Evolutionary conservation across 2,113 vertebrate species (phyloP).

Genomic region (Tauraco erythrolophus): DNA sequence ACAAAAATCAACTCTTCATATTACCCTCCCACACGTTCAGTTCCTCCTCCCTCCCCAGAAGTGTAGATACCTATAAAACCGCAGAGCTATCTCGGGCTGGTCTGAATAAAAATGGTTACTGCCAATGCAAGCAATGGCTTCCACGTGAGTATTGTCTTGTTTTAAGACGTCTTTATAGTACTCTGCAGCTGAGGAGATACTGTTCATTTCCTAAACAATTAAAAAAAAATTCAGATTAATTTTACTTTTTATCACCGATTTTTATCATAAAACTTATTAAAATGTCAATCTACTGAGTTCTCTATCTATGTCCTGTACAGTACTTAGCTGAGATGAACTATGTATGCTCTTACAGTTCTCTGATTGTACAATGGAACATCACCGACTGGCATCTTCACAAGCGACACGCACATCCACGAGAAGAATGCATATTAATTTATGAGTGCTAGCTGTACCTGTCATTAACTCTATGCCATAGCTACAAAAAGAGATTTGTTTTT

Average conservation of each 20-base stretch:
- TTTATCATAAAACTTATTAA: background rate
- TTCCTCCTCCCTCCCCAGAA: background rate
- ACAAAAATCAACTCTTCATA: background rate
- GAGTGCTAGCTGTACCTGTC: background rate
- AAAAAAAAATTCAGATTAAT: conserved; percentile 9
- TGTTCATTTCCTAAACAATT: conserved; percentile 90
- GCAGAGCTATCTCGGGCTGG: conserved; percentile 93
- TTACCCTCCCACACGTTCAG: background rate
- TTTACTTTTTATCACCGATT: background rate
- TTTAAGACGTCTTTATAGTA: conserved; percentile 96
- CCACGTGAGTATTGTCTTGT: conserved; percentile 95
- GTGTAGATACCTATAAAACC: conserved; percentile 90
- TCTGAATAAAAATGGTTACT: conserved; percentile 98
- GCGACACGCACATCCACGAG: background rate
- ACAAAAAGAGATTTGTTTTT: background rate
- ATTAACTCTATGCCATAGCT: background rate
- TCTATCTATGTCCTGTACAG: background rate
- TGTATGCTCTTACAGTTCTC: background rate
- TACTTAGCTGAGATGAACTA: background rate
- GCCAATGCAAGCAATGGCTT: conserved; percentile 96
- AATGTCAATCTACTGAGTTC: background rate
- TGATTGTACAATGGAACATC: background rate
- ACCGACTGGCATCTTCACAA: background rate
- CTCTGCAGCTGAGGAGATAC: conserved; percentile 87
- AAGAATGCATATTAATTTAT: background rate